Conservation (phyloP, 1,140 invertebrate genomes). For the Apis mellifera region DNA sequence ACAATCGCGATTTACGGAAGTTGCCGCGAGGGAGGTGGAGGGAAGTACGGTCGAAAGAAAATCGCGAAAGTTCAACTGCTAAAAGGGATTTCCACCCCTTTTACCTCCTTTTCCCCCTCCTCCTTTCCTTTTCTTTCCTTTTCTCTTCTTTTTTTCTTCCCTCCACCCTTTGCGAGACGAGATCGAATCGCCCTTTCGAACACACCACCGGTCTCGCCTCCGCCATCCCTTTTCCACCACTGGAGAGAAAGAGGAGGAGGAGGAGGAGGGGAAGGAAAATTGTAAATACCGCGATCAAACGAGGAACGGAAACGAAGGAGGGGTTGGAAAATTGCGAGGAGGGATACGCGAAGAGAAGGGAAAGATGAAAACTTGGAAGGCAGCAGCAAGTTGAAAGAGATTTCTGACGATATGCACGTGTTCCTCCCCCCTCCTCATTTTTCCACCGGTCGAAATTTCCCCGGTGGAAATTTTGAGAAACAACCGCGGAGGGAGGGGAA, state of each 20-base stretch:
- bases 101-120: not conserved
- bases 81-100: conserved; percentile 29
- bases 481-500: not conserved
- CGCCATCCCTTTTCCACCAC: not conserved
- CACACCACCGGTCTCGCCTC: not conserved
- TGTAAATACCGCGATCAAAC: conserved; percentile 4
- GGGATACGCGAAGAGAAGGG: too few species aligned
- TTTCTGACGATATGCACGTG: not conserved
- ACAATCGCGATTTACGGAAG: conserved; percentile 54
- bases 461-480: not conserved
- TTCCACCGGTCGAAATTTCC: not conserved
- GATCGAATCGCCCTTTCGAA: conserved; percentile 17
- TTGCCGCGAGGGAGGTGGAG: conserved; percentile 22
- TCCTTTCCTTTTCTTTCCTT: not conserved
- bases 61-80: conserved; percentile 45
- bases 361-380: too few species aligned
- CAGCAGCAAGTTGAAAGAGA: not conserved
- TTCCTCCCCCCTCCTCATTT: too few species aligned
- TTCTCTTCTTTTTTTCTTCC: not conserved
- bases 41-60: conserved; percentile 29
- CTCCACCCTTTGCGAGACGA: not conserved
- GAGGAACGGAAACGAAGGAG: not conserved
- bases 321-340: not conserved
- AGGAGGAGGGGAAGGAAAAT: not conserved
- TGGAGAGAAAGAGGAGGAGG: not conserved